Conservation (phyloP, 2,888 invertebrate genomes). For the Aproaerema taeniolella region DNA sequence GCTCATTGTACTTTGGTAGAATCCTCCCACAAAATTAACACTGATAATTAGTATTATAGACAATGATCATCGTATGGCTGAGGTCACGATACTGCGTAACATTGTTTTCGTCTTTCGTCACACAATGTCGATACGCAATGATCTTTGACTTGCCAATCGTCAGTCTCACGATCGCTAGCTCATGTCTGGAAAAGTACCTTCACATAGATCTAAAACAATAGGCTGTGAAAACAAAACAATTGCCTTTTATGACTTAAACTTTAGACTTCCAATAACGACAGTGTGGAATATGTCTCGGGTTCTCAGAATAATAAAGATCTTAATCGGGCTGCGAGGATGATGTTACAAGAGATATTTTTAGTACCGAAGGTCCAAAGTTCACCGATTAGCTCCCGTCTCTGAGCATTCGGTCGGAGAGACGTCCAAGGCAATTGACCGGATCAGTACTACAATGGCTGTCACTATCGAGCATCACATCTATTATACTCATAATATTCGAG, state of each 20-base stretch:
- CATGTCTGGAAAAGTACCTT: conserved; percentile 15
- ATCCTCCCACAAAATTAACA: no score
- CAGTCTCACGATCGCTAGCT: conserved; percentile 16
- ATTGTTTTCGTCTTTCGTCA: conserved; percentile 24
- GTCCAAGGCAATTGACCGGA: conserved; percentile 19
- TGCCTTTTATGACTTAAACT: not conserved
- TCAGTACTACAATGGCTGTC: conserved; percentile 16
- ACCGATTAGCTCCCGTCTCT: conserved; percentile 8
- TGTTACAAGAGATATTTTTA: conserved; percentile 8
- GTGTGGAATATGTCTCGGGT: no score
- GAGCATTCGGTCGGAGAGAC: not conserved
- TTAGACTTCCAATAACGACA: not conserved
- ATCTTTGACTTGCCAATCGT: conserved; percentile 13
- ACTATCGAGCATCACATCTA: no score
- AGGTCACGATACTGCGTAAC: conserved; percentile 16
- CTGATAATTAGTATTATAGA: no score
- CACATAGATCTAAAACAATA: not conserved
- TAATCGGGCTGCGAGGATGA: conserved; percentile 1
- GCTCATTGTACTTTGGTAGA: no score
- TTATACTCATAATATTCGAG: no score
- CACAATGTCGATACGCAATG: conserved; percentile 11
- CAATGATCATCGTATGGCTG: no score
- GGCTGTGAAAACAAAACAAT: not conserved
- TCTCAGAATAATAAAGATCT: not conserved
- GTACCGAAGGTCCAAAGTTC: conserved; percentile 13